Conservation (phyloP, 2,888 invertebrate genomes). For the Drosophila nr. fundita region DNA sequence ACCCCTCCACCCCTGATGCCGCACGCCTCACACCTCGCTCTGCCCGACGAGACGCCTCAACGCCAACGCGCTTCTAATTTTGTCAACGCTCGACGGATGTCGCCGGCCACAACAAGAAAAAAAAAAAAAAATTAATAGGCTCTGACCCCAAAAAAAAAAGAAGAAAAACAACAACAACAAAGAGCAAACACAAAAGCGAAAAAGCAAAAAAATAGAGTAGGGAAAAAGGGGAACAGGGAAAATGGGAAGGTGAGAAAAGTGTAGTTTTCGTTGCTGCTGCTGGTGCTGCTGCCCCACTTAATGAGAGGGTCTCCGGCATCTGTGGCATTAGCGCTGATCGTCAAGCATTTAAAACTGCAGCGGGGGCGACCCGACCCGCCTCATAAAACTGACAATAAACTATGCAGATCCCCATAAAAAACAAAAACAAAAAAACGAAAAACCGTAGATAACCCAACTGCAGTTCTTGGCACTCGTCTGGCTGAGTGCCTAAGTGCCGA, state of each 20-base stretch:
- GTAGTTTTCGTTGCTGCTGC: slow-evolving; percentile 28
- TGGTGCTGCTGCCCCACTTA: slow-evolving; percentile 53
- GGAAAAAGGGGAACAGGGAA: slow-evolving; percentile 7
- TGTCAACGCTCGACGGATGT: slow-evolving; percentile 70
- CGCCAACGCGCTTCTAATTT: slow-evolving; percentile 73
- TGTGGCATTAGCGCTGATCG: slow-evolving; percentile 65
- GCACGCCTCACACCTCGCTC: background rate
- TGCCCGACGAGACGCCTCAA: slow-evolving; percentile 9
- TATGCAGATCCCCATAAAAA: slow-evolving; percentile 51
- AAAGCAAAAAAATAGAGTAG: slow-evolving; percentile 19
- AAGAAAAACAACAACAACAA: slow-evolving; percentile 44
- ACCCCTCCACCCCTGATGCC: background rate
- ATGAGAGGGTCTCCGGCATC: slow-evolving; percentile 51
- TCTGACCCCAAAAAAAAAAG: slow-evolving; percentile 64
- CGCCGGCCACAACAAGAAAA: slow-evolving; percentile 67
- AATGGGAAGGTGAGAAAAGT: slow-evolving; percentile 67
- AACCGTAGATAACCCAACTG: slow-evolving; percentile 31
- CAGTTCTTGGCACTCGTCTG: slow-evolving; percentile 21
- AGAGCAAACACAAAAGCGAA: slow-evolving; percentile 29
- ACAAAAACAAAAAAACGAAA: background rate
- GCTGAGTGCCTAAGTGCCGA: slow-evolving; percentile 14
- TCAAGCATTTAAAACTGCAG: slow-evolving; percentile 61
- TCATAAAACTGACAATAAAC: slow-evolving; percentile 69
- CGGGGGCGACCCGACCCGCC: slow-evolving; percentile 53
- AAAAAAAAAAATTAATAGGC: slow-evolving; percentile 69